Conservation (phyloP, 1,140 invertebrate species). For the Drosophila murphyi region DNA sequence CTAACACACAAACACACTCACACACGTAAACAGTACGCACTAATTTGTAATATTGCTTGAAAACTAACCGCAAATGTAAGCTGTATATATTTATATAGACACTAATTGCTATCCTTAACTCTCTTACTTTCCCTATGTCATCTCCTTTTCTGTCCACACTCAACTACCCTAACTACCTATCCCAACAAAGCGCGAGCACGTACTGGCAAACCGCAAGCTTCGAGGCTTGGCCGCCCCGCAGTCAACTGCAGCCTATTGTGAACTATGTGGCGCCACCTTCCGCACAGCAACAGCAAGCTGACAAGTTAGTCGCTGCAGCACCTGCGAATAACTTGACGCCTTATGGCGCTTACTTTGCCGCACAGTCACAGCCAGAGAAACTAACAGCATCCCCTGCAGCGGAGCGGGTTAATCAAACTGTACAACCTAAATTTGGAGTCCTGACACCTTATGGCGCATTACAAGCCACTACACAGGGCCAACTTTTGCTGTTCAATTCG, state of each 20-base stretch:
- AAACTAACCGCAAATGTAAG: slow-evolving; percentile 37
- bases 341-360: slow-evolving; percentile 40
- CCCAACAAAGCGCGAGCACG: slow-evolving; percentile 50
- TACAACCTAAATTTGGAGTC: slow-evolving; percentile 7
- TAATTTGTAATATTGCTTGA: slow-evolving; percentile 3
- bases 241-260: slow-evolving; percentile 25
- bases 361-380: slow-evolving; percentile 32
- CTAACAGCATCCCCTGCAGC: background rate
- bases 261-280: slow-evolving; percentile 20
- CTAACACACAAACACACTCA: slow-evolving; percentile 12
- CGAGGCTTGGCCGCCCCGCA: slow-evolving; percentile 67
- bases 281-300: background rate
- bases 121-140: slow-evolving; percentile 20
- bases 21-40: slow-evolving; percentile 25
- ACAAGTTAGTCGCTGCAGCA: slow-evolving; percentile 22
- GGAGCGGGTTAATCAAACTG: background rate
- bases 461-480: slow-evolving; percentile 21
- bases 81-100: slow-evolving; percentile 62
- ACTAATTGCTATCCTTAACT: slow-evolving; percentile 54
- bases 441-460: slow-evolving; percentile 34
- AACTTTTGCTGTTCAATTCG: slow-evolving; percentile 36
- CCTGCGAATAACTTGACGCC: slow-evolving; percentile 13
- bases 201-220: slow-evolving; percentile 71
- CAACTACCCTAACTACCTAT: slow-evolving; percentile 28
- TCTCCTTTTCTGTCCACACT: slow-evolving; percentile 12